These are phyloP conservation scores for Ectemnius cavifrons DNA, from an alignment of 2,888 invertebrate species.

Conservation along the genomic window DNA sequence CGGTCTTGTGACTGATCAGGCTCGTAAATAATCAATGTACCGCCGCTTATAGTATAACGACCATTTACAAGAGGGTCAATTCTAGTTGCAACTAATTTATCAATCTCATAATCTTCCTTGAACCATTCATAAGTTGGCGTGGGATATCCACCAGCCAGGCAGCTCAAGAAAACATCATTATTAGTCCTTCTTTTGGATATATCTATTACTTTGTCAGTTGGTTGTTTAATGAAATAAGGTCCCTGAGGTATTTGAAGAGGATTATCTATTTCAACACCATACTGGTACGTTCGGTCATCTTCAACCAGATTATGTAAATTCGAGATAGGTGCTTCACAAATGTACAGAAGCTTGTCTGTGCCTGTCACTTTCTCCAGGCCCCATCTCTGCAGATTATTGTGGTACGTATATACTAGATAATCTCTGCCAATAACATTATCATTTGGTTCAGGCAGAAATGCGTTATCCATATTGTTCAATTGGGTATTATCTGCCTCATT, in stretches of 20 bases:
- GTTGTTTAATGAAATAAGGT: slow-evolving; percentile 93
- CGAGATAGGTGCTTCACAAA: slow-evolving; percentile 92
- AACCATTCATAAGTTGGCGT: slow-evolving; percentile 94
- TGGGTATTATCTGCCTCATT: slow-evolving; percentile 92
- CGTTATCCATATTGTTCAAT: slow-evolving; percentile 88
- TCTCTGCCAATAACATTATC: slow-evolving; percentile 81
- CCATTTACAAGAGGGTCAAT: slow-evolving; percentile 88
- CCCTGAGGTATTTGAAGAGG: slow-evolving; percentile 90
- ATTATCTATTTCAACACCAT: slow-evolving; percentile 90
- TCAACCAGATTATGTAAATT: slow-evolving; percentile 85
- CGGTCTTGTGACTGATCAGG: slow-evolving; percentile 89
- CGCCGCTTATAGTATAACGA: slow-evolving; percentile 93
- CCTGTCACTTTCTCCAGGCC: slow-evolving; percentile 90
- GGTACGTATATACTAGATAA: slow-evolving; percentile 86
- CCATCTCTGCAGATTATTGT: slow-evolving; percentile 86
- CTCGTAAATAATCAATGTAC: slow-evolving; percentile 91
- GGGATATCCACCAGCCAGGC: slow-evolving; percentile 92
- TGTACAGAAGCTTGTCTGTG: slow-evolving; percentile 87
- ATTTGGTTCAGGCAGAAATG: slow-evolving; percentile 85
- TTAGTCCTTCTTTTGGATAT: slow-evolving; percentile 84
- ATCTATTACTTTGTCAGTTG: slow-evolving; percentile 90
- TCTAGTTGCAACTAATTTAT: slow-evolving; percentile 84
- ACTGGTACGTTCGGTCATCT: slow-evolving; percentile 90
- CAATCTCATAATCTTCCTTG: slow-evolving; percentile 91
- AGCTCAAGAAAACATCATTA: slow-evolving; percentile 89